phyloP scores from a whole-genome alignment of 2,113 vertebrate genomes.

The Sander lucioperca region DNA sequence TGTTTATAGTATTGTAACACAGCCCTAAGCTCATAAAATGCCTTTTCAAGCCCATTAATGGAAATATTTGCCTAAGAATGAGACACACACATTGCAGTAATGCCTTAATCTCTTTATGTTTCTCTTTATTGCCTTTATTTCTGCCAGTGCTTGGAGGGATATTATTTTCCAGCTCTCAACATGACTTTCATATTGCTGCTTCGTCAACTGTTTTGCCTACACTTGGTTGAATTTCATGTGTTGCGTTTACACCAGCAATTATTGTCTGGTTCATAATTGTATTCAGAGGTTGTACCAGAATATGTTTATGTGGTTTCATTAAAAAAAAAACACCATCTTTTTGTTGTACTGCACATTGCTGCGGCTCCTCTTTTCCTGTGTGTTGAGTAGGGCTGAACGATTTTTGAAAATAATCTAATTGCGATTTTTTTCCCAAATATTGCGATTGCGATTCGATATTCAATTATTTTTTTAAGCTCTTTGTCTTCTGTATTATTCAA shows the following conservation, averaged over 20 bases:
- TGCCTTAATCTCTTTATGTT: neutral
- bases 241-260: constrained; percentile 39
- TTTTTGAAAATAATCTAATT: no score
- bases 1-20: constrained; percentile 54
- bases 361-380: no score
- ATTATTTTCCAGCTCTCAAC: constrained; percentile 25
- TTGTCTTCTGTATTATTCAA: no score
- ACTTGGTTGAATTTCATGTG: constrained; percentile 24
- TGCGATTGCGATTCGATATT: no score
- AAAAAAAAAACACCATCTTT: no score
- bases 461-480: no score
- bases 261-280: neutral
- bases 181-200: constrained; percentile 36
- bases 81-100: constrained; percentile 9
- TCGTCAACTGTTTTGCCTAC: constrained; percentile 24
- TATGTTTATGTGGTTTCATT: no score
- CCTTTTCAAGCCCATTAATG: constrained; percentile 30
- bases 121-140: constrained; percentile 45
- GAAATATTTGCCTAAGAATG: constrained; percentile 34
- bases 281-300: no score
- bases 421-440: no score
- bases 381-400: no score
- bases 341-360: no score
- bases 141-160: constrained; percentile 18
- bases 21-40: constrained; percentile 44